phyloP scores from a whole-genome alignment of 2,888 invertebrate genomes.

The Limenitis camilla region DNA sequence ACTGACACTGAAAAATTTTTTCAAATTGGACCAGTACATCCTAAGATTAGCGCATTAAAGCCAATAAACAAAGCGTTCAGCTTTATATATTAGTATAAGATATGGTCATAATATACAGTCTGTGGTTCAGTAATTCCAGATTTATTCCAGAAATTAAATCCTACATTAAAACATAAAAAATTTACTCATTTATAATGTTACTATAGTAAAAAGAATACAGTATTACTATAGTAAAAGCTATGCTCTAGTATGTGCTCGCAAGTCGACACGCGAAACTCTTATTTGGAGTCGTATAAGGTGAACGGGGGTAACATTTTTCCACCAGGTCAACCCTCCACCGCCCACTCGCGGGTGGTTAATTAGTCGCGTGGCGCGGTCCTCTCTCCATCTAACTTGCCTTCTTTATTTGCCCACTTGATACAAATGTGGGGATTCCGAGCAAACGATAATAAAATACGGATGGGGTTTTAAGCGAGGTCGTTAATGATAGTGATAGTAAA shows the following conservation, averaged over 20 bases:
- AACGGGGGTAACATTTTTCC: slow-evolving; percentile 63
- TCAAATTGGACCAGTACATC: too few relatives aligned
- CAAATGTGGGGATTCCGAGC: slow-evolving; percentile 52
- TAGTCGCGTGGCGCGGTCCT: slow-evolving; percentile 72
- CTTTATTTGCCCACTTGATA: slow-evolving; percentile 72
- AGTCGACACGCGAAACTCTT: slow-evolving; percentile 41
- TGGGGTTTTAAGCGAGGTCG: slow-evolving; percentile 20
- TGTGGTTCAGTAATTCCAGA: too few relatives aligned
- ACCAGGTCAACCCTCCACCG: slow-evolving; percentile 32
- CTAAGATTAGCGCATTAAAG: too few relatives aligned
- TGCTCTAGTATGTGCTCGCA: background rate
- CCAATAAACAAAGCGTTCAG: too few relatives aligned
- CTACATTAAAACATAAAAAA: too few relatives aligned
- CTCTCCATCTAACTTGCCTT: slow-evolving; percentile 72
- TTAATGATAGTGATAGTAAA: slow-evolving; percentile 14
- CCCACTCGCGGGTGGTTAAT: slow-evolving; percentile 59
- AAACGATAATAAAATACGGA: slow-evolving; percentile 28
- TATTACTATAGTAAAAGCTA: too few relatives aligned
- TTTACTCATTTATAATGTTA: too few relatives aligned
- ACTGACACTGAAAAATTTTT: too few relatives aligned
- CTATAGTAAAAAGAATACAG: too few relatives aligned
- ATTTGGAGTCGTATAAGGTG: slow-evolving; percentile 43
- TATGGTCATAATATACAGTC: too few relatives aligned
- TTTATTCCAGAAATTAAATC: too few relatives aligned
- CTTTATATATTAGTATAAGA: too few relatives aligned